Conservation (phyloP, 2,888 invertebrate species). For the Erebia ligea region DNA sequence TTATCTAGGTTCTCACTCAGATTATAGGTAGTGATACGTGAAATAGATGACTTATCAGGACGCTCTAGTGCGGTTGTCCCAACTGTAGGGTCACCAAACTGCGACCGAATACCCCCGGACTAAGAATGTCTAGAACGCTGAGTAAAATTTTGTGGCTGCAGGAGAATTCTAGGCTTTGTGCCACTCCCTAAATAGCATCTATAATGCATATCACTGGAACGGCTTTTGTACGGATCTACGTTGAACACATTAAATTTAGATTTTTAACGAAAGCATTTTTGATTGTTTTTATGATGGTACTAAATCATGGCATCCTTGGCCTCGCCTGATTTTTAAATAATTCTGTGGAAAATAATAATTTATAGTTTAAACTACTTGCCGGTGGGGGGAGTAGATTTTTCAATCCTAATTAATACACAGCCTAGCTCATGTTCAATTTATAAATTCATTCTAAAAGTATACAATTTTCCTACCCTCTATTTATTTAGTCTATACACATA, state of each 20-base stretch:
- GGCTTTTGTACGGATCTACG: slow-evolving; percentile 34
- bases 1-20: too few relatives aligned
- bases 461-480: neutral
- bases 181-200: slow-evolving; percentile 36
- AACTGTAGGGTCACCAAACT: neutral
- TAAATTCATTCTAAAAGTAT: too few relatives aligned
- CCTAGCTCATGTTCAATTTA: too few relatives aligned
- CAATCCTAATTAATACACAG: too few relatives aligned
- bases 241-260: slow-evolving; percentile 29
- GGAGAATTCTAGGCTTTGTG: slow-evolving; percentile 39
- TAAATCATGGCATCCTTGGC: too few relatives aligned
- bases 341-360: too few relatives aligned
- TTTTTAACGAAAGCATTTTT: neutral
- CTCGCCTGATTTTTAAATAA: too few relatives aligned
- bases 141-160: slow-evolving; percentile 38
- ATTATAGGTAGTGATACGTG: too few relatives aligned
- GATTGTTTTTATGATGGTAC: neutral
- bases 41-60: neutral
- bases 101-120: neutral
- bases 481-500: neutral
- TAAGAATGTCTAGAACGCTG: slow-evolving; percentile 31
- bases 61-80: neutral
- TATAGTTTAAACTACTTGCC: too few relatives aligned
- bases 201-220: slow-evolving; percentile 37
- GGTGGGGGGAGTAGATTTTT: too few relatives aligned